Evolutionary conservation across 2,113 vertebrate species (phyloP).

Genomic region (Bos javanicus): DNA sequence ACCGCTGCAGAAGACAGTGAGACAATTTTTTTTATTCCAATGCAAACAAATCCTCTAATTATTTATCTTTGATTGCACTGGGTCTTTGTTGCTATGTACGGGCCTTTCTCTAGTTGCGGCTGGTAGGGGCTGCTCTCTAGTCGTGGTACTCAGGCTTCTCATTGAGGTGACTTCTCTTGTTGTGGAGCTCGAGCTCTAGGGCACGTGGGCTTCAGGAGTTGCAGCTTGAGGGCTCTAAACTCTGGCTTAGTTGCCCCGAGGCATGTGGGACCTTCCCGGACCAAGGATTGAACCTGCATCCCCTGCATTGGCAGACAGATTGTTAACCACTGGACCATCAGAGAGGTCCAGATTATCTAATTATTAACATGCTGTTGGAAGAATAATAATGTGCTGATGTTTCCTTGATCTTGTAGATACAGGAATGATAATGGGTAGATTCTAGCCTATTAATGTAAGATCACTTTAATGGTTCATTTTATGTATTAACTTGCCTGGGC

Average conservation of each 20-base stretch:
- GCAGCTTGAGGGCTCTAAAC: not conserved
- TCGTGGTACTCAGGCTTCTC: accelerated
- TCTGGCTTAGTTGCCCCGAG: not conserved
- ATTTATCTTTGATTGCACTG: not conserved
- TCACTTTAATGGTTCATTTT: not conserved
- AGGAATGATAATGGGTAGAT: not conserved
- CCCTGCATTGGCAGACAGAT: not conserved
- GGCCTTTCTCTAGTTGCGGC: not conserved
- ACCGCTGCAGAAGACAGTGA: not conserved
- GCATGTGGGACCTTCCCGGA: not conserved
- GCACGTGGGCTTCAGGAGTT: not conserved
- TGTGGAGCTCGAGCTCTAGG: not conserved
- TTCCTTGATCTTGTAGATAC: not conserved
- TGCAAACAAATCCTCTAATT: not conserved
- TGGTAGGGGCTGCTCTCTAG: not conserved
- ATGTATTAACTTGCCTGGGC: not conserved
- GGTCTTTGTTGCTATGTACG: not conserved
- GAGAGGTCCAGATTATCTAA: not conserved
- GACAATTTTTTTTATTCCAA: not conserved
- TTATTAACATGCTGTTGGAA: not conserved
- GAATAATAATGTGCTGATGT: not conserved
- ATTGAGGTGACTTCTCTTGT: not conserved
- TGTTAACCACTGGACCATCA: not conserved
- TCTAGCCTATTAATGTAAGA: not conserved
- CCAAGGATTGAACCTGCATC: not conserved